These are phyloP conservation scores for Corydoras maculifer DNA, from an alignment of 2,113 vertebrate genomes.

Conservation along the genomic window DNA sequence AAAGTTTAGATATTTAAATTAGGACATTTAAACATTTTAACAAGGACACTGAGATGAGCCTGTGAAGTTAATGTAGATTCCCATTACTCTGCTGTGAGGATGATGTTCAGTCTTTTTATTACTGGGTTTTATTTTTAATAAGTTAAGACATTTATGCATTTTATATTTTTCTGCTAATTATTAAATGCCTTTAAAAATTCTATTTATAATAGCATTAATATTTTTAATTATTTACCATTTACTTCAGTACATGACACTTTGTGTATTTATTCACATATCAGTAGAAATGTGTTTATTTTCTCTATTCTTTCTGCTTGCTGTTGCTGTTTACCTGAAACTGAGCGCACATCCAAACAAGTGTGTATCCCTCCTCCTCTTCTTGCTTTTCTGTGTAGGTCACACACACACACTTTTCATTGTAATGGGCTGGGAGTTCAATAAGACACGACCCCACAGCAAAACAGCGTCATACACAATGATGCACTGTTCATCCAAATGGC, in stretches of 20 bases:
- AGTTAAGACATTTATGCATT: neutral
- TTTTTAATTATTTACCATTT: no score
- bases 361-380: slow-evolving; percentile 68
- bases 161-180: neutral
- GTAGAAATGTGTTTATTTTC: no score
- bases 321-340: slow-evolving; percentile 87
- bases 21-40: no score
- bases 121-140: no score
- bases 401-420: slow-evolving; percentile 70
- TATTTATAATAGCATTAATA: slow-evolving; percentile 6
- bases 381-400: slow-evolving; percentile 91
- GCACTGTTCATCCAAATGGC: slow-evolving; percentile 76
- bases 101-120: no score
- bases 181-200: slow-evolving; percentile 17
- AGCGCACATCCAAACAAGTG: slow-evolving; percentile 70
- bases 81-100: no score
- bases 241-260: no score
- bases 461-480: slow-evolving; percentile 85
- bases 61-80: no score
- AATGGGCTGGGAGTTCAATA: slow-evolving; percentile 94
- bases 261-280: no score
- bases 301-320: neutral
- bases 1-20: neutral
- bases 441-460: slow-evolving; percentile 87
- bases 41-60: no score